A percentile compares a stretch with the other conserved stretches of the same genome.
Conservation (phyloP, 2,888 invertebrate genomes). For the Prosopocoilus inquinatus region DNA sequence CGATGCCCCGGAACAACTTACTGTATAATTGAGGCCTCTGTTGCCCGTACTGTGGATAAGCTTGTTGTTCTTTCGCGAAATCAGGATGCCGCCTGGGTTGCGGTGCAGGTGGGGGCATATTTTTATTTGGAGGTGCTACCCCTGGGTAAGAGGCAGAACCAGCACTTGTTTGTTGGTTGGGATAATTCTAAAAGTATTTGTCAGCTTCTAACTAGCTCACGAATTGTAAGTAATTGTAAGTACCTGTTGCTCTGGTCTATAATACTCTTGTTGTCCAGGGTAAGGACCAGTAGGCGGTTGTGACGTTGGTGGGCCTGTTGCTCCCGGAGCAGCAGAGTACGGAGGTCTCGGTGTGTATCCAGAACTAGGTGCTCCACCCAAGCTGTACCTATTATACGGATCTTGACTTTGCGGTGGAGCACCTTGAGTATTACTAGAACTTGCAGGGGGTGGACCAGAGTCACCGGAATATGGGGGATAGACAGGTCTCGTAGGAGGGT, state of each 20-base stretch:
- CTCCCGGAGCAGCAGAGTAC: conserved; percentile 35
- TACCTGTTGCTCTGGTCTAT: conserved; percentile 52
- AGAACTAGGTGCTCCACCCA: conserved; percentile 35
- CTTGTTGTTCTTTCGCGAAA: conserved; percentile 74
- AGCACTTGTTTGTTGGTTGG: conserved; percentile 45
- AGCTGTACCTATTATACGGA: conserved; percentile 47
- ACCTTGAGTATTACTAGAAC: conserved; percentile 31
- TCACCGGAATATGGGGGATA: conserved; percentile 72
- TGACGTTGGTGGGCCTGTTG: conserved; percentile 42
- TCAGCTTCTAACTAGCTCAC: neutral
- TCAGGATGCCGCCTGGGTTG: conserved; percentile 79
- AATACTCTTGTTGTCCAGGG: conserved; percentile 58
- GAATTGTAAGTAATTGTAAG: neutral
- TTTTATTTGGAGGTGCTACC: conserved; percentile 53
- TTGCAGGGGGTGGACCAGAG: conserved; percentile 33
- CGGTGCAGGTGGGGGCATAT: conserved; percentile 64
- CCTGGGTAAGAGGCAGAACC: conserved; percentile 46
- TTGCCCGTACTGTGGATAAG: conserved; percentile 64
- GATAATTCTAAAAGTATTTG: conserved; percentile 22
- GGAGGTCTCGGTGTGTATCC: conserved; percentile 47
- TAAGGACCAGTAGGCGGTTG: conserved; percentile 54
- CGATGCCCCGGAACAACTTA: conserved; percentile 42
- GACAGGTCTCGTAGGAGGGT: conserved; percentile 69
- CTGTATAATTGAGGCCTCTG: conserved; percentile 67
- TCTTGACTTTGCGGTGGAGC: conserved; percentile 47